Evolutionary conservation across 2,888 invertebrate species (phyloP), one percentile per base, ranked within the genome.

Genomic region (Mystacides longicornis): DNA sequence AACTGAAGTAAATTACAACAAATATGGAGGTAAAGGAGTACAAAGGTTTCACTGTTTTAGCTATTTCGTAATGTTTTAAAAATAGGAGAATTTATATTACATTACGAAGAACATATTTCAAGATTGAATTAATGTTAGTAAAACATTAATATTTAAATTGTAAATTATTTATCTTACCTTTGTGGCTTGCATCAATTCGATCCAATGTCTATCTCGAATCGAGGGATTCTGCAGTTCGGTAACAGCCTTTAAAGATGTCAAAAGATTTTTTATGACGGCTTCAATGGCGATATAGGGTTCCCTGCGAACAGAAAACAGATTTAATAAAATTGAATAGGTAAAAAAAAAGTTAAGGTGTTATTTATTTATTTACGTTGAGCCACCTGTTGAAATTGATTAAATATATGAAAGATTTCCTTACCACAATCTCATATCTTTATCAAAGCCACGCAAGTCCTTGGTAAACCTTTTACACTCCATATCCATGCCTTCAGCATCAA

Each of bases 211-310:
- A 59, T 93, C 92, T 60, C 91, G 82, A 63, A 97, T 94, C 0
- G 95, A 89, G 1, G 94, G 93, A 73, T 96, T 96, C 71, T 96
- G 95, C 7, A 96, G 75, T 67, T 96, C 95, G 2, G 92, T 90
- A 1, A 97, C 90, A 1, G 95, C 94, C 68, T 93, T 79, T 61
- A 96, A 71, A 0, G 96, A 94, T 0, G 95, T 93, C 79, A 96
- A 82, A 79, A 96, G 86, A 71, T 96, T 96, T 74, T 90, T 92
- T 22, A 96, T 85, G 3, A 83, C 84, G 3, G 79, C 81, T 70
- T 96, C 95, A 60, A 90, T 79, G 21, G 83, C 80, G n/a, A 77
- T 66, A 68, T 88, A 96, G 2, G 92, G 85, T 57, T 91, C 87
- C 89, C 89, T 77, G 51, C 51, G 49, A 43, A n/a, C n/a, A n/a